Base-by-base conservation (phyloP, 92 coral and sea anemone genomes). In the Isaurus tuberculatus region DNA sequence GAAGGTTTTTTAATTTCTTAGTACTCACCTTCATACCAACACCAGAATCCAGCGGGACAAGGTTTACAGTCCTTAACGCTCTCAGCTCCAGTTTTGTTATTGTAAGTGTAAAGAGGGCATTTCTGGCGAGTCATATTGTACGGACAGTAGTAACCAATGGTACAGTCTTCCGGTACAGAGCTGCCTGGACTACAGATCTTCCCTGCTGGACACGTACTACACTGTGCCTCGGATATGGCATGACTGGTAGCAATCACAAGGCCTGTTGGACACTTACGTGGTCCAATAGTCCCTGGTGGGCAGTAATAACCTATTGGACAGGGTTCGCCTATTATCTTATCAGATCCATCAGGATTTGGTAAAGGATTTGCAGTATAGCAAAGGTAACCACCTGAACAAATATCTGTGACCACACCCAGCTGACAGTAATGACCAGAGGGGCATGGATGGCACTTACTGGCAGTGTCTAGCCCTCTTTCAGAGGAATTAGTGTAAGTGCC, bases 21-120 rank as follows among this genome's bases (percentile, higher is more conserved):
- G 8, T 7, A 15, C 91, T 32, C 84, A 96, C 99, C 98, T 96
- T 75, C 89, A 48, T 71, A 65, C 86, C 92, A 86, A 80, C 99
- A 96, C 88, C 90, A 90, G 82, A 91, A 90, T 1, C 99, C 98
- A 20, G 98, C 94, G 27, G 99, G 99, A 29, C 99, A 96, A 0
- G 99, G 91, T 37, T 55, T 69, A 79, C 99, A 96, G 13, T 90
- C 85, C 72, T 87, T 87, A 65, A 94, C 89, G 83, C 95, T 94
- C 2, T 85, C 74, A 36, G 98, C 99, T 43, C 92, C 89, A 32
- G 85, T 74, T 22, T 87, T 79, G 48, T 88, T 83, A 22, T 92
- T 89, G 65, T 84, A 96, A 5, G 99, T 94, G 48, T 72, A 87
- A 34, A 83, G 30, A 3, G 97, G 97, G 58, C 99, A 96, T 32